These are phyloP conservation scores for Aphidius gifuensis DNA, from an alignment of 1,140 invertebrate species.

Conservation along the genomic window DNA sequence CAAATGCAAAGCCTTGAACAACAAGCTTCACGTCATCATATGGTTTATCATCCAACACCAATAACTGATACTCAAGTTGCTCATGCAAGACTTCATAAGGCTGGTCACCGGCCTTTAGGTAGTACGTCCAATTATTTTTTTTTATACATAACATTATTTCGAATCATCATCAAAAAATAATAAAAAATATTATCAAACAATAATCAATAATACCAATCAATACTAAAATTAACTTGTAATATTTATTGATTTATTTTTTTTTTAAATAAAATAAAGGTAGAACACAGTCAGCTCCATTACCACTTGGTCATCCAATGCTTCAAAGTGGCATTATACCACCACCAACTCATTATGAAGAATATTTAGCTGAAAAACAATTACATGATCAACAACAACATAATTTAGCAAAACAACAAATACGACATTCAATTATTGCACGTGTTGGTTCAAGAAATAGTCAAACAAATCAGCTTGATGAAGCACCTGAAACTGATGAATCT, in stretches of 20 bases:
- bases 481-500: slow-evolving; percentile 60
- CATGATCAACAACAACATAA: slow-evolving; percentile 66
- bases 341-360: slow-evolving; percentile 64
- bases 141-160: slow-evolving; percentile 22
- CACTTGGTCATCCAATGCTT: slow-evolving; percentile 90
- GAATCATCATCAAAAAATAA: not conserved
- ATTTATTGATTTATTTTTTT: not conserved
- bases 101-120: slow-evolving; percentile 76
- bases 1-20: slow-evolving; percentile 63
- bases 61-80: slow-evolving; percentile 68
- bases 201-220: too few species aligned
- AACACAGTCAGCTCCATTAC: slow-evolving; percentile 91
- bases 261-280: slow-evolving; percentile 48
- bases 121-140: slow-evolving; percentile 52
- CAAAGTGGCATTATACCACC: slow-evolving; percentile 58
- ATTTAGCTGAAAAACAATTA: slow-evolving; percentile 59
- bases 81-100: slow-evolving; percentile 72
- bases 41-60: slow-evolving; percentile 47
- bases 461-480: slow-evolving; percentile 62
- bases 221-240: not conserved
- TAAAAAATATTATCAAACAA: too few species aligned
- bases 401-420: slow-evolving; percentile 81
- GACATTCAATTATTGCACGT: slow-evolving; percentile 82
- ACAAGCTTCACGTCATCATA: slow-evolving; percentile 43
- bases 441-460: slow-evolving; percentile 62